Base-by-base conservation (phyloP, 2,888 invertebrate species). In the Trichacis sp. region DNA sequence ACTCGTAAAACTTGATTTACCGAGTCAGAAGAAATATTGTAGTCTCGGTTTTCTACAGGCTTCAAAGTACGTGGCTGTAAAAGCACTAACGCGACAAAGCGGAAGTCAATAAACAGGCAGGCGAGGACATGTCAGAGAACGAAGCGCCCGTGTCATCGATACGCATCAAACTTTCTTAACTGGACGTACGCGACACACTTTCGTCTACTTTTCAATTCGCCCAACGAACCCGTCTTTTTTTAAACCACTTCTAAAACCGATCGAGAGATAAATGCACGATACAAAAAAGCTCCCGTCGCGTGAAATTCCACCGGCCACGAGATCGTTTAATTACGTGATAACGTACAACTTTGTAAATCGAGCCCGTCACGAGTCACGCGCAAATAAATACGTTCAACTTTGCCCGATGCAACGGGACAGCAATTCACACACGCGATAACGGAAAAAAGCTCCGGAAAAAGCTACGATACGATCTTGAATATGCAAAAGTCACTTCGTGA, bases 381-480 rank as follows among this genome's bases (percentile, higher is more conserved):
- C 33, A n/a, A 33, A 33, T 6, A 6, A 9, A 33, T 33, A 33
- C 33, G 33, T 33, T 33, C 5, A n/a, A 33, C 8, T 33, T 33
- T 33, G n/a, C 11, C 33, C 33, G n/a, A 8, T 24, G 24, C 24
- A 24, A 24, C 8, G 24, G 24, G 24, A 6, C 33, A n/a, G 33
- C 5, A 33, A 33, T 33, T 33, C n/a, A 33, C 33, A 11, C 2
- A n/a, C 8, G 8, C 33, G 11, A 33, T 33, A n/a, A n/a, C n/a
- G n/a, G n/a, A n/a, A n/a, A 33, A 33, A n/a, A 33, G 33, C n/a
- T 33, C 33, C n/a, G 33, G 33, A 33, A 33, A 33, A 33, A 33
- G 33, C 33, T n/a, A n/a, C 33, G 33, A 33, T 33, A 33, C 5
- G 33, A 33, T 33, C 33, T 33, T n/a, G 33, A 33, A n/a, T 33